phyloP scores from a whole-genome alignment of 92 coral and sea anemone species.

The Actinostola sp. region DNA sequence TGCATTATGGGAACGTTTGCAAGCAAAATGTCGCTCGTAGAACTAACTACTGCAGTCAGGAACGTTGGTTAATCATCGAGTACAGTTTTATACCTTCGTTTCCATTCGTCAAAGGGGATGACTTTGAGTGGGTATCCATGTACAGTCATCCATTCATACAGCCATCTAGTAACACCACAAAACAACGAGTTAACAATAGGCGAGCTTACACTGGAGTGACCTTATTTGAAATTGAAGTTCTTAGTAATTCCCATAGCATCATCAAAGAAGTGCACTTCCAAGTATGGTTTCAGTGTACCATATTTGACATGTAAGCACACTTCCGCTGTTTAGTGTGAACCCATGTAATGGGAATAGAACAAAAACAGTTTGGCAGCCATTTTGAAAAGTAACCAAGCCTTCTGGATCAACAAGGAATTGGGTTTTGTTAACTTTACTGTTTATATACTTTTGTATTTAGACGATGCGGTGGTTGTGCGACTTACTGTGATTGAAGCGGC shows the following conservation, averaged over 20 bases:
- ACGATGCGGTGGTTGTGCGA: not conserved
- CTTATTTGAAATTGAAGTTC: not conserved
- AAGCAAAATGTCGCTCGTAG: no score
- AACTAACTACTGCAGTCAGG: no score
- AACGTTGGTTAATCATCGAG: no score
- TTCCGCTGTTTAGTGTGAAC: no score
- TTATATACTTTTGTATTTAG: not conserved
- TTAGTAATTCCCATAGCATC: not conserved
- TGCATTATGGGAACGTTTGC: not conserved
- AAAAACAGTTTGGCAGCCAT: no score
- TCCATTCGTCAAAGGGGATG: conserved; percentile 77
- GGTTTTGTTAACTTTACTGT: no score
- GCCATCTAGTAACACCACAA: conserved; percentile 56
- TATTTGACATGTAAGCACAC: no score
- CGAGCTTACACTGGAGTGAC: not conserved
- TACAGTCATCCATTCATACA: conserved; percentile 85
- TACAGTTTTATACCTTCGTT: conserved; percentile 47
- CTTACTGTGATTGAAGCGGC: conserved; percentile 76
- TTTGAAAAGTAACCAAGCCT: no score
- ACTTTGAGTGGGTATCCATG: conserved; percentile 76
- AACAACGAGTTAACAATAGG: not conserved
- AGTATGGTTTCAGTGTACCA: no score
- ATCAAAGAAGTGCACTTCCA: no score
- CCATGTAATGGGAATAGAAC: no score
- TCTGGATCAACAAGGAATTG: no score